Evolutionary conservation across 2,888 invertebrate species (phyloP).

Genomic region (Lycophotia porphyrea): DNA sequence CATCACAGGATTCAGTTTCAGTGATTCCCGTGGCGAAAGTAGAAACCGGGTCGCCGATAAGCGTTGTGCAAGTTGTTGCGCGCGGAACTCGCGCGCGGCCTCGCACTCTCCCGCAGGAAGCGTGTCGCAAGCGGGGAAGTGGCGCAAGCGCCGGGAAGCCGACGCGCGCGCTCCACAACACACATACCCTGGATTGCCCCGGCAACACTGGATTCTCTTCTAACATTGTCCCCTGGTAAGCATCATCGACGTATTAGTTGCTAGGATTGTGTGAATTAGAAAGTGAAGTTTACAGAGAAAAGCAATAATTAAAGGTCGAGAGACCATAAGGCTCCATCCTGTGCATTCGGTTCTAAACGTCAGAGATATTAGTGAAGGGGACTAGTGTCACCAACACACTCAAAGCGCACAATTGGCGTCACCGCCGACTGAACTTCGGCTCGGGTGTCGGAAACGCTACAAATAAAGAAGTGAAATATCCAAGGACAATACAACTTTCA

Average conservation of each 20-base stretch:
- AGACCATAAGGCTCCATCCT: slow-evolving; percentile 63
- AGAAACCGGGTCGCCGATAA: slow-evolving; percentile 86
- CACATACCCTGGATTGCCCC: slow-evolving; percentile 82
- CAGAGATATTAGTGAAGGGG: slow-evolving; percentile 83
- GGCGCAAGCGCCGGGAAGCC: slow-evolving; percentile 88
- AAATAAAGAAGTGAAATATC: slow-evolving; percentile 90
- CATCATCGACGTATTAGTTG: slow-evolving; percentile 56
- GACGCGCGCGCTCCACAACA: slow-evolving; percentile 81
- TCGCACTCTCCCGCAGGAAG: slow-evolving; percentile 89
- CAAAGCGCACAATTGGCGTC: slow-evolving; percentile 80
- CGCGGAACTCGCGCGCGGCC: slow-evolving; percentile 87
- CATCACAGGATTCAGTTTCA: slow-evolving; percentile 86
- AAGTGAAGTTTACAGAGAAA: slow-evolving; percentile 54
- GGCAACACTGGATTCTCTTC: slow-evolving; percentile 78
- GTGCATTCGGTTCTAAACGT: slow-evolving; percentile 68
- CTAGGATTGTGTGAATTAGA: slow-evolving; percentile 57
- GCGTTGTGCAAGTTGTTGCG: slow-evolving; percentile 86
- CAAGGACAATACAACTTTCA: slow-evolving; percentile 90
- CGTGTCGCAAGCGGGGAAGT: slow-evolving; percentile 89
- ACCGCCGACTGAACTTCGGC: slow-evolving; percentile 84
- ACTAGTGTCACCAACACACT: slow-evolving; percentile 77
- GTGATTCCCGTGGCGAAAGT: slow-evolving; percentile 85
- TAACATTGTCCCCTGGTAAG: slow-evolving; percentile 78
- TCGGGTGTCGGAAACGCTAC: slow-evolving; percentile 87
- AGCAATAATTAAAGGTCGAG: slow-evolving; percentile 50